Conservation (phyloP, 1,140 invertebrate species). For the Brachionus calyciflorus region DNA sequence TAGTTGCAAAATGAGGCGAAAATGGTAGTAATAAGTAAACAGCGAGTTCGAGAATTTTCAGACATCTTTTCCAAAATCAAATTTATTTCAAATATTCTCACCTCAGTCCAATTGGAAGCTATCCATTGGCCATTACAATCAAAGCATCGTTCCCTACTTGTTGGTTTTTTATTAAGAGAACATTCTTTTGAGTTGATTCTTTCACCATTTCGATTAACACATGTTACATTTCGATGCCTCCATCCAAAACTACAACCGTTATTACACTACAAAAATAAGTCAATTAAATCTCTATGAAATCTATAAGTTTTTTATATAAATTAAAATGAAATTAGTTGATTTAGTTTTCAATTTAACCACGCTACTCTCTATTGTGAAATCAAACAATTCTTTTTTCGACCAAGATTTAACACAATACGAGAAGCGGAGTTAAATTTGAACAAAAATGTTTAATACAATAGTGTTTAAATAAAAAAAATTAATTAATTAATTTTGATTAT, state of each 20-base stretch:
- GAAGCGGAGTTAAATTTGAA: constrained; percentile 9
- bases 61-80: background rate
- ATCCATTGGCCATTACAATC: constrained; percentile 35
- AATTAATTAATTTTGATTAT: background rate
- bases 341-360: constrained; percentile 2
- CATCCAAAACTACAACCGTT: constrained; percentile 28
- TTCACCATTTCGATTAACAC: background rate
- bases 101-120: constrained; percentile 2
- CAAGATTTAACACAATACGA: constrained; percentile 47
- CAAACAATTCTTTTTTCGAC: background rate
- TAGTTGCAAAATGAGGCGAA: too few relatives aligned
- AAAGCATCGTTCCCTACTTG: background rate
- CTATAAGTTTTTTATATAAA: background rate
- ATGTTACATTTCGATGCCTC: constrained; percentile 23
- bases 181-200: background rate
- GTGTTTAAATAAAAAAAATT: background rate
- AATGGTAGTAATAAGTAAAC: too few relatives aligned
- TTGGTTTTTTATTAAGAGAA: background rate
- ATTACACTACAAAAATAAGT: background rate
- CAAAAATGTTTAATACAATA: too few relatives aligned
- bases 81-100: background rate
- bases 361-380: constrained; percentile 48
- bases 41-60: too few relatives aligned
- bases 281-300: background rate
- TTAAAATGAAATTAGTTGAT: background rate